These are phyloP conservation scores for Montipora efflorescens DNA, from an alignment of 64 coral and sea anemone genomes.

Conservation along the genomic window DNA sequence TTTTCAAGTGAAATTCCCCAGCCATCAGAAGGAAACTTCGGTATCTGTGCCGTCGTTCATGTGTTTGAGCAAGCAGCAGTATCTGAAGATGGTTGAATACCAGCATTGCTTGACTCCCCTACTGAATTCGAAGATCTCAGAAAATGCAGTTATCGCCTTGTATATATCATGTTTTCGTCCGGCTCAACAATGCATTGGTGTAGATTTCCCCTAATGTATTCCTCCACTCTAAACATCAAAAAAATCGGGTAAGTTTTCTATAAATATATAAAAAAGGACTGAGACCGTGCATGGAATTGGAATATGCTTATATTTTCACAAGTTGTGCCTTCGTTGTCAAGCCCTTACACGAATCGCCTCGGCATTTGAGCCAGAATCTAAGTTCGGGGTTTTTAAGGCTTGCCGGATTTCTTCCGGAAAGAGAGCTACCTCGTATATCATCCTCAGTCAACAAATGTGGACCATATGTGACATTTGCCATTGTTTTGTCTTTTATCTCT, in stretches of 20 bases:
- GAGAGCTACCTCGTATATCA: slow-evolving; percentile 37
- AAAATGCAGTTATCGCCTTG: not conserved
- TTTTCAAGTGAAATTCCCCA: no score
- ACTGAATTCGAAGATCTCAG: not conserved
- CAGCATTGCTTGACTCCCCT: not conserved
- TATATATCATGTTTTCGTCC: not conserved
- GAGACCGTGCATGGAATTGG: not conserved
- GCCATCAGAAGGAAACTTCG: no score
- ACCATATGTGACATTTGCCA: not conserved
- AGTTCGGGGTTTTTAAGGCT: no score
- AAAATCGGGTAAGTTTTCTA: no score
- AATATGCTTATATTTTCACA: slow-evolving; percentile 1
- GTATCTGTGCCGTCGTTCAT: no score
- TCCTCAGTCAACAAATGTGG: slow-evolving; percentile 53
- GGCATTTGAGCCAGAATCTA: not conserved
- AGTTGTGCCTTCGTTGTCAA: slow-evolving; percentile 42
- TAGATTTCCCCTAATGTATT: no score
- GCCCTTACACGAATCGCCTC: slow-evolving; percentile 46
- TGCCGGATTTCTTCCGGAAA: not conserved
- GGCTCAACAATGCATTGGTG: no score
- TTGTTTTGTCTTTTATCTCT: not conserved
- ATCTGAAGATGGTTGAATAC: not conserved
- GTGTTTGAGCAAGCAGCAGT: not conserved
- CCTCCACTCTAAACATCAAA: no score
- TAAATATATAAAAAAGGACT: not conserved